These are phyloP conservation scores for Bolinopsis microptera DNA, from an alignment of 37 sponge, comb jelly and placozoan genomes.

Conservation along the genomic window DNA sequence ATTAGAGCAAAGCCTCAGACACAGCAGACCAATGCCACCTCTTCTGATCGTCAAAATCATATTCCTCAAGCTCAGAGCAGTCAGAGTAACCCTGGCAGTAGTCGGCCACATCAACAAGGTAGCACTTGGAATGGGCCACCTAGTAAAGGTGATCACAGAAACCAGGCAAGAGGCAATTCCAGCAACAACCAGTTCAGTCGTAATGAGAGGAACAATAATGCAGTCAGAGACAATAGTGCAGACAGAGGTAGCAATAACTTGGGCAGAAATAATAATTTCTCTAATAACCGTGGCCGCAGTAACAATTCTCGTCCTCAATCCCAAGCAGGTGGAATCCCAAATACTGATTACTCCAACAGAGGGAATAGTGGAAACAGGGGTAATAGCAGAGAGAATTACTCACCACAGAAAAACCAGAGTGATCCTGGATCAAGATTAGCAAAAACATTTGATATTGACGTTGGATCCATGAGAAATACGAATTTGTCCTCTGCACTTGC, in stretches of 20 bases:
- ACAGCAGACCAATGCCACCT: neutral
- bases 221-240: neutral
- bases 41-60: neutral
- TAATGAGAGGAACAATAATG: neutral
- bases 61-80: neutral
- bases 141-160: neutral
- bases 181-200: neutral
- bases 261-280: neutral
- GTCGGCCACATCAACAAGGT: neutral
- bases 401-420: neutral
- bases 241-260: neutral
- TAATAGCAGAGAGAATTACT: neutral
- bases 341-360: neutral
- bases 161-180: neutral
- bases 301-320: neutral
- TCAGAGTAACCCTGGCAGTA: neutral
- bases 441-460: neutral
- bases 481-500: conserved; percentile 22
- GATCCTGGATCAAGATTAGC: neutral
- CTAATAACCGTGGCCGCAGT: neutral
- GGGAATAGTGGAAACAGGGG: neutral
- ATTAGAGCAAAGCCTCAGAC: neutral
- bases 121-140: neutral
- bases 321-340: neutral
- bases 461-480: neutral